A percentile compares a stretch with the other conserved stretches of the same genome.
Evolutionary conservation across 2,888 invertebrate genomes (phyloP).

Genomic region (Cryptocephalus primarius): DNA sequence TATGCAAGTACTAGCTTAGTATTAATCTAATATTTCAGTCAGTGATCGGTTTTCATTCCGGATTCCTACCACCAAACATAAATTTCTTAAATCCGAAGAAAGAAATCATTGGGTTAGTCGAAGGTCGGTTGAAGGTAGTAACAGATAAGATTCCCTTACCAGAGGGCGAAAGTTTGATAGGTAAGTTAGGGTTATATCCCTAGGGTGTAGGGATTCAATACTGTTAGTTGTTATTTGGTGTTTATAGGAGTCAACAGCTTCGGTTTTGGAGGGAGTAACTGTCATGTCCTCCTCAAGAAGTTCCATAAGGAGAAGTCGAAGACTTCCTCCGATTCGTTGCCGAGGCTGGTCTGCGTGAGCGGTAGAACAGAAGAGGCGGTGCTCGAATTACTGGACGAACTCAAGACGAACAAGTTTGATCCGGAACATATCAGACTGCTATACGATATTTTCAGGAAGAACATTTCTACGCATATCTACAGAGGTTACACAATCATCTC

Average conservation of each 20-base stretch:
- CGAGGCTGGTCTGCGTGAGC: slow-evolving; percentile 62
- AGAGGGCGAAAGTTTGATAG: slow-evolving; percentile 58
- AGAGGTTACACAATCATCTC: slow-evolving; percentile 57
- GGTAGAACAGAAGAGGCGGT: slow-evolving; percentile 74
- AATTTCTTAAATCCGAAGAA: slow-evolving; percentile 47
- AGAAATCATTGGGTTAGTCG: slow-evolving; percentile 48
- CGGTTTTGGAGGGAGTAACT: slow-evolving; percentile 88
- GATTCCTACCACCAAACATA: slow-evolving; percentile 75
- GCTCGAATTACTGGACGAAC: slow-evolving; percentile 49
- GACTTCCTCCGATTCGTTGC: slow-evolving; percentile 51
- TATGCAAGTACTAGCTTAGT: background rate
- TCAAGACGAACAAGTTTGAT: slow-evolving; percentile 40
- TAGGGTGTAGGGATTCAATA: no score
- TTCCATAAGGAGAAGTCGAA: slow-evolving; percentile 50
- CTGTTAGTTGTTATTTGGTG: no score
- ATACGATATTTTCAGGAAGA: slow-evolving; percentile 24
- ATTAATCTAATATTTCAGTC: slow-evolving; percentile 10
- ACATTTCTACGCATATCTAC: slow-evolving; percentile 55
- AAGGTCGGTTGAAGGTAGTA: slow-evolving; percentile 60
- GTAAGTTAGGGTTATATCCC: slow-evolving; percentile 24
- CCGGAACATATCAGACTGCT: slow-evolving; percentile 23
- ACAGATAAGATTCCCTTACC: slow-evolving; percentile 56
- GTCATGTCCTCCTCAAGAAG: slow-evolving; percentile 56
- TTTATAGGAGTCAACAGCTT: slow-evolving; percentile 80
- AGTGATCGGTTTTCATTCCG: slow-evolving; percentile 60